Evolutionary conservation across 2,113 vertebrate genomes (phyloP), one percentile per base, ranked within the genome.

Genomic region (Channa argus): DNA sequence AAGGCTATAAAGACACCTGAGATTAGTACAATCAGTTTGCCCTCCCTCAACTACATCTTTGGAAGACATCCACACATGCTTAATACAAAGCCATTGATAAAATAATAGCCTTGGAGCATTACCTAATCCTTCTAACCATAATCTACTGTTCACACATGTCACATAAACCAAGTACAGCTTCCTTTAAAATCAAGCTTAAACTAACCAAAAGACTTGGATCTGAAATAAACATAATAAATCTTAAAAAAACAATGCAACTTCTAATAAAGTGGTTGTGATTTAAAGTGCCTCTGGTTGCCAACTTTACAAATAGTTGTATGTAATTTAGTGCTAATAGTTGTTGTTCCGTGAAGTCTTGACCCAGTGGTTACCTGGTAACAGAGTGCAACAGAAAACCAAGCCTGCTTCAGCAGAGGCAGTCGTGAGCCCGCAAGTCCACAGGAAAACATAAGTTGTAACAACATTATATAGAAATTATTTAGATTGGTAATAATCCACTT

Each of bases 341-440:
- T 14, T 13, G 24, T 59, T 69, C 37, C 55, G 38, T 73, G 49
- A 69, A 80, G 70, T 80, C 44, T 65, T 72, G 75, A 33, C 59
- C 46, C 46, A 2, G n/a, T n/a, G 66, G 90, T 91, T 84, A 88
- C 90, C 87, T 81, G 89, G 89, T 84, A 86, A 89, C 90, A 53
- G 61, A 50, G 44, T 44, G 70, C 78, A 92, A 88, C 81, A 87
- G 77, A 70, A 51, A 43, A 56, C 63, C 51, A 63, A 43, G 50
- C 62, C 52, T 44, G 54, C 46, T 50, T 61, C 70, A 71, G 68
- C 11, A 5, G 52, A 51, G 54, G 51, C 53, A 71, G 71, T 45
- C 43, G 67, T 37, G 36, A 44, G 50, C 64, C 12, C 1, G 12
- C n/a, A 8, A 5, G 8, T 50, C 47, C 39, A 67, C 33, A 68